Evolutionary conservation across 2,113 vertebrate genomes (phyloP).

Genomic region (Coreoperca whiteheadi): DNA sequence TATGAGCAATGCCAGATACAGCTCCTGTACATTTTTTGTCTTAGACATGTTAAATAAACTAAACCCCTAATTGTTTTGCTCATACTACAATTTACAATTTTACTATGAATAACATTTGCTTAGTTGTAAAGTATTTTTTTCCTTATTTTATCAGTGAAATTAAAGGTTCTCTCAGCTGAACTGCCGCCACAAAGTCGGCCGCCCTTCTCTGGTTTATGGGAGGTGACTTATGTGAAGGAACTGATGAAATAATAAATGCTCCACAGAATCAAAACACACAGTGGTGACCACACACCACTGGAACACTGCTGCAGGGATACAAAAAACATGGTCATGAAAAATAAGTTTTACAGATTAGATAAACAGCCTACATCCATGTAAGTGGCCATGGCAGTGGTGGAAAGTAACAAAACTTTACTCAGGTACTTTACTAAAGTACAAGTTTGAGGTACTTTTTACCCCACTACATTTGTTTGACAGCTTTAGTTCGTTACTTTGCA

Average conservation of each 20-base stretch:
- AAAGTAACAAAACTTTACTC: too few relatives aligned
- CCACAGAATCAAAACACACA: neutral
- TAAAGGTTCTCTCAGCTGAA: neutral
- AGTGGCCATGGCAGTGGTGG: too few relatives aligned
- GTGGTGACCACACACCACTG: neutral
- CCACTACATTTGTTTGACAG: too few relatives aligned
- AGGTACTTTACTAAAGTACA: too few relatives aligned
- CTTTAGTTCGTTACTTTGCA: too few relatives aligned
- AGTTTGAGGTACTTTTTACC: too few relatives aligned
- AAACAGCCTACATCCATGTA: too few relatives aligned
- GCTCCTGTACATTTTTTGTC: neutral
- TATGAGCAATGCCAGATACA: neutral
- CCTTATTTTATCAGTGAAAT: conserved; percentile 21
- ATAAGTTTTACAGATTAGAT: neutral
- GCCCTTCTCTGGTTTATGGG: neutral
- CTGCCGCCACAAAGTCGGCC: conserved; percentile 5
- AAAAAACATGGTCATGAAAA: neutral
- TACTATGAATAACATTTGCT: neutral
- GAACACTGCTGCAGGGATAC: neutral
- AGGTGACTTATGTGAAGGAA: neutral
- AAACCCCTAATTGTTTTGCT: neutral
- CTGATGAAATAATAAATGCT: conserved; percentile 31
- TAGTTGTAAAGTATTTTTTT: conserved; percentile 31
- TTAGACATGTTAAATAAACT: neutral
- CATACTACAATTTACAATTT: neutral